phyloP scores from a whole-genome alignment of 64 coral and sea anemone genomes.

The Platygyra sinensis region DNA sequence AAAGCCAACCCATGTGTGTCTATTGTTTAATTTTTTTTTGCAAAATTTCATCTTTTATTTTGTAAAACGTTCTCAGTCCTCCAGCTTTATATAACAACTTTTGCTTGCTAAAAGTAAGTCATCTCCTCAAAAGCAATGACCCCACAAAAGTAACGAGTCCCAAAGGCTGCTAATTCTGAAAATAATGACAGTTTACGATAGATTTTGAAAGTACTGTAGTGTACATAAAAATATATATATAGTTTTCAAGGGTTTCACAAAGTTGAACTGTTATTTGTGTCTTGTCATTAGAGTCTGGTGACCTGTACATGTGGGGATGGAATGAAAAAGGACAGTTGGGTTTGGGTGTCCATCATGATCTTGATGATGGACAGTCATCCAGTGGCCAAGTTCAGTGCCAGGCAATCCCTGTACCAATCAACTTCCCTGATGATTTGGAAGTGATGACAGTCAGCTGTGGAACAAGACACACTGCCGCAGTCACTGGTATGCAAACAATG shows the following conservation, averaged over 20 bases:
- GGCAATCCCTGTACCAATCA: conserved; percentile 60
- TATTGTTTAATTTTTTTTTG: no score
- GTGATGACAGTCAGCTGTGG: conserved; percentile 79
- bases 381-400: conserved; percentile 49
- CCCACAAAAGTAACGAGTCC: no score
- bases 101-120: no score
- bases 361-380: conserved; percentile 4
- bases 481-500: conserved; percentile 48
- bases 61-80: no score
- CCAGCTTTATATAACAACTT: no score
- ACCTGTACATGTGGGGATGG: conserved; percentile 97
- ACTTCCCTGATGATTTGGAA: conserved; percentile 62
- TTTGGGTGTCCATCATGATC: conserved; percentile 27
- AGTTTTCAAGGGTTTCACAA: background rate
- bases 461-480: conserved; percentile 79
- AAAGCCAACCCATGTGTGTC: no score
- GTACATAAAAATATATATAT: background rate
- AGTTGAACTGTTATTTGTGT: background rate
- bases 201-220: background rate
- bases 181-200: background rate
- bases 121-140: no score
- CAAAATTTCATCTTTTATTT: no score
- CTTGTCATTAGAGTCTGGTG: conserved; percentile 65
- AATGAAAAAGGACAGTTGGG: conserved; percentile 93
- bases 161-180: no score